Evolutionary conservation across 2,113 vertebrate genomes (phyloP).

Genomic region (Ciconia maguari): DNA sequence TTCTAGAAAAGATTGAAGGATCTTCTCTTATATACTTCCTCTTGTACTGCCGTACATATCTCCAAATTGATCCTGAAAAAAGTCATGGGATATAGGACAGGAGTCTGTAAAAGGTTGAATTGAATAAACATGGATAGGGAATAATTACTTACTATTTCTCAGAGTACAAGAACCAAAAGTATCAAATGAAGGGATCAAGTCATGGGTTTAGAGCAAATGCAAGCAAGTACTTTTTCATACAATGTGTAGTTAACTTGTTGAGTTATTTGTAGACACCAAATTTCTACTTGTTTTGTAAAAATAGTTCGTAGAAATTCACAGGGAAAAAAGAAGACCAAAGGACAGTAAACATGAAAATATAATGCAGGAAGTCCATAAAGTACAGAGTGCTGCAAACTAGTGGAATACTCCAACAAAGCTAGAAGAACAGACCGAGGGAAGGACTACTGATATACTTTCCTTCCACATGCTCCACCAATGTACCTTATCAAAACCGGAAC

Average conservation of each 20-base stretch:
- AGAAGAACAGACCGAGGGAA: neutral
- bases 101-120: neutral
- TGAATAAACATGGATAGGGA: neutral
- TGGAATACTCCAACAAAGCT: neutral
- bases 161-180: neutral
- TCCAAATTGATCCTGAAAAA: neutral
- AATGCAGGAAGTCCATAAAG: neutral
- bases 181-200: neutral
- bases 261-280: neutral
- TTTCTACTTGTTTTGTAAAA: neutral
- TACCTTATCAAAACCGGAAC: neutral
- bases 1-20: neutral
- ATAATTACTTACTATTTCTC: neutral
- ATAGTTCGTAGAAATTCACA: neutral
- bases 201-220: neutral
- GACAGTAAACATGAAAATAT: neutral
- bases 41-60: neutral
- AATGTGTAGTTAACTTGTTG: neutral
- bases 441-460: neutral
- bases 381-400: neutral
- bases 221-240: neutral
- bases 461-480: rapidly evolving
- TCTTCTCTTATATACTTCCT: neutral
- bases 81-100: neutral
- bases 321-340: neutral